These are phyloP conservation scores for Phoenicopterus ruber DNA, from an alignment of 2,113 vertebrate species.

Conservation along the genomic window DNA sequence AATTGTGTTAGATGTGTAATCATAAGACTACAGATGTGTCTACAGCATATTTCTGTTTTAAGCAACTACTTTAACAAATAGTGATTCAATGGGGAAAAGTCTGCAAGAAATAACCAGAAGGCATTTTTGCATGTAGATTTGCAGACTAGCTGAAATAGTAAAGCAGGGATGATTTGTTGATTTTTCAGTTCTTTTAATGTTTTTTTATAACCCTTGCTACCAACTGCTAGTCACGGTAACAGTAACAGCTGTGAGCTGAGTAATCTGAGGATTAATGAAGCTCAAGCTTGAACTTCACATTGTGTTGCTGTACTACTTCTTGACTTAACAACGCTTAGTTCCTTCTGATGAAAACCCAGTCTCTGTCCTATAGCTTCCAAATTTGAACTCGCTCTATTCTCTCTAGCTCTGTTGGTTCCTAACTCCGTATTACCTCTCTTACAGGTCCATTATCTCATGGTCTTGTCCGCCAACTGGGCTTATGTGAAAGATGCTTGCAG, in stretches of 20 bases:
- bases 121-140: background rate
- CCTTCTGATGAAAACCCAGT: background rate
- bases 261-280: background rate
- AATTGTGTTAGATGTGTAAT: background rate
- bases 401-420: background rate
- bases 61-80: background rate
- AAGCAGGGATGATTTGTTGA: background rate
- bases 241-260: background rate
- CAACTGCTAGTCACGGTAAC: background rate
- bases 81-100: background rate
- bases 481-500: conserved; percentile 98
- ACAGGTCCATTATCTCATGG: conserved; percentile 98
- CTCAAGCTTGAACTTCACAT: background rate
- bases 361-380: background rate
- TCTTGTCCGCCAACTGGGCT: conserved; percentile 98
- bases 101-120: background rate
- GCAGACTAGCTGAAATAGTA: background rate
- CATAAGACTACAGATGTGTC: background rate
- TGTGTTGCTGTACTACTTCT: background rate
- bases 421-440: background rate
- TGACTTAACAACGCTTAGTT: background rate
- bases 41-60: background rate
- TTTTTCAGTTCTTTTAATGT: background rate
- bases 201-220: background rate
- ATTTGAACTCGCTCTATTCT: background rate